Evolutionary conservation across 2,797 vertebrate genomes (phyloP).

Genomic region (Apogon talboti): DNA sequence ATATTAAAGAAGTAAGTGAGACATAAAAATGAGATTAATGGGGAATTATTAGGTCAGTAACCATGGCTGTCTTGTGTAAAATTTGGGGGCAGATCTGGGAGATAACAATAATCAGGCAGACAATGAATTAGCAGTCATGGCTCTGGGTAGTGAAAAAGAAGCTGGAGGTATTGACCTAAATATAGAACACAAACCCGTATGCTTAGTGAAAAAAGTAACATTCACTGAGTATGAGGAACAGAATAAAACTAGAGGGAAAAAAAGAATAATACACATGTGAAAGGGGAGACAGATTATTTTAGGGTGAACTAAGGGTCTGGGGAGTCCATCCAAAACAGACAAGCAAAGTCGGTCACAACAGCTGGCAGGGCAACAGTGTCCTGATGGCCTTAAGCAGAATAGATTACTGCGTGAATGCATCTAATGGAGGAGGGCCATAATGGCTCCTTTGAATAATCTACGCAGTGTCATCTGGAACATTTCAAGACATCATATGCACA

Average conservation of each 20-base stretch:
- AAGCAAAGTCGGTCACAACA: conserved; percentile 70
- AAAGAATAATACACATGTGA: conserved; percentile 13
- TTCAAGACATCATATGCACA: conserved; percentile 2
- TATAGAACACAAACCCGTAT: conserved; percentile 17
- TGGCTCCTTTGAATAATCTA: conserved; percentile 37
- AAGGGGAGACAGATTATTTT: conserved; percentile 18
- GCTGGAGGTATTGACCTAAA: conserved; percentile 19
- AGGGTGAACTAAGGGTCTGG: conserved; percentile 32
- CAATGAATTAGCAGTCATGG: conserved; percentile 37
- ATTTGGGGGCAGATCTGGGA: conserved; percentile 43
- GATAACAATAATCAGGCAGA: conserved; percentile 29
- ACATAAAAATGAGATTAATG: conserved; percentile 20
- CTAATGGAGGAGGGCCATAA: conserved; percentile 47
- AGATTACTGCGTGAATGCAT: conserved; percentile 67
- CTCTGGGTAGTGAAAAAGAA: conserved; percentile 26
- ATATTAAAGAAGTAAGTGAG: conserved; percentile 23
- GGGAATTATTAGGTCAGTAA: conserved; percentile 44
- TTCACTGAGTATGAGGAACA: not conserved
- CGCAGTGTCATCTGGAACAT: conserved; percentile 24
- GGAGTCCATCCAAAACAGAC: conserved; percentile 59
- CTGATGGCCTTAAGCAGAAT: conserved; percentile 65
- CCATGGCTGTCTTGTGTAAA: conserved; percentile 37
- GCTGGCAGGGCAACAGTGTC: conserved; percentile 64
- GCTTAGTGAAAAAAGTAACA: conserved; percentile 2
- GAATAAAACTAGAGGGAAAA: conserved; percentile 1